Conservation (phyloP, 2,888 invertebrate genomes). For the Pandemis cinnamomeana region DNA sequence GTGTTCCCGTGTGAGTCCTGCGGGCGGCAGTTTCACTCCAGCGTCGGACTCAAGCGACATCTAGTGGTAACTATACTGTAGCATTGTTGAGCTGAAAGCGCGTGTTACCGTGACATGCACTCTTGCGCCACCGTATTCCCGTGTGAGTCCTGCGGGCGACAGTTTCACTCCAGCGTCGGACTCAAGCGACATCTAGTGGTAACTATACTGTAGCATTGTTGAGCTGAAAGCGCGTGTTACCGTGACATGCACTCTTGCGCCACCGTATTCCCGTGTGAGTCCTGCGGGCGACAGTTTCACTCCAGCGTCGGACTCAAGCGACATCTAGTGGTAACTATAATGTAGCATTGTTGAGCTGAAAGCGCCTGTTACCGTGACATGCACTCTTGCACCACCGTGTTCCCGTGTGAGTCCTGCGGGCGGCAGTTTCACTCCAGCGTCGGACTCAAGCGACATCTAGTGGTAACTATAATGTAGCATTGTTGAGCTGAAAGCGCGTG, state of each 20-base stretch:
- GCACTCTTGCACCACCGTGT: slow-evolving; percentile 62
- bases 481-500: too few species aligned
- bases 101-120: slow-evolving; percentile 61
- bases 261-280: too few species aligned
- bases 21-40: too few species aligned
- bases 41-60: background rate
- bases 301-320: background rate
- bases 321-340: background rate
- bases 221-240: too few species aligned
- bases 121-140: slow-evolving; percentile 59
- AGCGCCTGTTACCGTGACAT: slow-evolving; percentile 53
- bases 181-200: slow-evolving; percentile 72
- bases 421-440: slow-evolving; percentile 65
- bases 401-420: slow-evolving; percentile 67
- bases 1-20: too few species aligned
- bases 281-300: too few species aligned
- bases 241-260: background rate
- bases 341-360: too few species aligned
- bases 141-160: slow-evolving; percentile 65
- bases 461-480: slow-evolving; percentile 45
- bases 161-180: slow-evolving; percentile 66
- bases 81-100: too few species aligned
- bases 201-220: slow-evolving; percentile 38
- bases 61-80: background rate
- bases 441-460: slow-evolving; percentile 66